phyloP scores from a whole-genome alignment of 1,140 invertebrate species.

The Microplitis mediator region DNA sequence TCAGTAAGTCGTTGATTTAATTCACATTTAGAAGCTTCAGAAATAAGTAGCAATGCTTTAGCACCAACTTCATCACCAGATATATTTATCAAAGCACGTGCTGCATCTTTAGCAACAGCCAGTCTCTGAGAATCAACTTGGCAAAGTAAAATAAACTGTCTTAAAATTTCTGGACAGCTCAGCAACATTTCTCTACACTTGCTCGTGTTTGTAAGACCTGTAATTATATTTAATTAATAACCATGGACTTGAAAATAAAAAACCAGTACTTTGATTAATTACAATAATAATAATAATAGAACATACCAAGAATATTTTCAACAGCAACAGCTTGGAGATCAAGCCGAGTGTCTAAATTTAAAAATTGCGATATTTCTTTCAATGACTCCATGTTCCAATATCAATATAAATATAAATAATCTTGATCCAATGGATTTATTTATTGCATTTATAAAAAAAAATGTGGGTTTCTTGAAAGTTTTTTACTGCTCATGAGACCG shows the following conservation, averaged over 20 bases:
- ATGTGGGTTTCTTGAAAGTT: background rate
- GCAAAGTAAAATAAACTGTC: conserved; percentile 68
- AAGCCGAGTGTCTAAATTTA: conserved; percentile 60
- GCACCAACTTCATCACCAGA: conserved; percentile 69
- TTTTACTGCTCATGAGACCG: conserved; percentile 7
- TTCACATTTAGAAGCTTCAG: conserved; percentile 45
- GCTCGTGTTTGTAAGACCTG: conserved; percentile 71
- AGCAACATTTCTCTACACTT: conserved; percentile 69
- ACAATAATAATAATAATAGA: too few relatives aligned
- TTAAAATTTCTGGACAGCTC: conserved; percentile 64
- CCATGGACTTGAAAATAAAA: conserved; percentile 8
- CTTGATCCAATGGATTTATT: background rate
- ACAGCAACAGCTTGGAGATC: conserved; percentile 66
- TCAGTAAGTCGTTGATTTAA: conserved; percentile 41
- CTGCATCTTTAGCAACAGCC: conserved; percentile 71
- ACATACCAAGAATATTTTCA: conserved; percentile 63
- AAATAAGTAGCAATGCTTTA: conserved; percentile 63
- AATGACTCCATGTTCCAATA: conserved; percentile 56
- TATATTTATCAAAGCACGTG: conserved; percentile 76
- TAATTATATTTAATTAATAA: conserved; percentile 38
- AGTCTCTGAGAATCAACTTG: conserved; percentile 61
- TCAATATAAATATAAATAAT: background rate
- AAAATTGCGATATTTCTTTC: conserved; percentile 63
- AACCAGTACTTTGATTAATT: too few relatives aligned
- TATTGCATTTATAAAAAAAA: background rate